Conservation (phyloP, 1,140 invertebrate genomes). For the Sinonovacula constricta region DNA sequence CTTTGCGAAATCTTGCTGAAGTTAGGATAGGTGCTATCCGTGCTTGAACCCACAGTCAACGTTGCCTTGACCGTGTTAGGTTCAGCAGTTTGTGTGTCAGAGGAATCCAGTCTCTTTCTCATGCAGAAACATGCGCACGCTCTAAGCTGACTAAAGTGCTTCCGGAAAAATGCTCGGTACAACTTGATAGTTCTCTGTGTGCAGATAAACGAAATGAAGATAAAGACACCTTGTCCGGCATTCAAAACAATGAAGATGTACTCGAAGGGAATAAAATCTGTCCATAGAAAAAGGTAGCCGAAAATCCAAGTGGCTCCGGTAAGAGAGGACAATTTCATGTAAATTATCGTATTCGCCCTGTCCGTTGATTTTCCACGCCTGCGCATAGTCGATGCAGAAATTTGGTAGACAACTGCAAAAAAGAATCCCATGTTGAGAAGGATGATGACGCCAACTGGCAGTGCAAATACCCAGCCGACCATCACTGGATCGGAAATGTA, state of each 20-base stretch:
- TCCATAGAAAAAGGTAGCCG: slow-evolving; percentile 57
- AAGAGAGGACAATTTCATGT: slow-evolving; percentile 61
- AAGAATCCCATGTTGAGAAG: slow-evolving; percentile 60
- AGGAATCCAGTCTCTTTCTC: neutral
- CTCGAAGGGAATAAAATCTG: slow-evolving; percentile 69
- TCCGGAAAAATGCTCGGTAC: slow-evolving; percentile 33
- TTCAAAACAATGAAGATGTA: slow-evolving; percentile 82
- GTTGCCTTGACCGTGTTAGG: slow-evolving; percentile 34
- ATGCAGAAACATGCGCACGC: slow-evolving; percentile 12
- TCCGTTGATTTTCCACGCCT: slow-evolving; percentile 41
- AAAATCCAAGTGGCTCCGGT: slow-evolving; percentile 62
- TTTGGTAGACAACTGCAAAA: slow-evolving; percentile 46
- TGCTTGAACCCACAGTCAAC: slow-evolving; percentile 7
- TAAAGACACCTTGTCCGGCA: slow-evolving; percentile 82
- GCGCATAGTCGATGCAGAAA: slow-evolving; percentile 50
- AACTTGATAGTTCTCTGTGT: slow-evolving; percentile 61
- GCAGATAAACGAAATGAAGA: slow-evolving; percentile 82
- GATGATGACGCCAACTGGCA: slow-evolving; percentile 57
- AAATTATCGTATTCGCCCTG: slow-evolving; percentile 51
- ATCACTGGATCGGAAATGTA: slow-evolving; percentile 53
- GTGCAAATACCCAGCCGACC: slow-evolving; percentile 54
- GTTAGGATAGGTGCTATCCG: neutral
- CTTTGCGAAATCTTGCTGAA: too few relatives aligned
- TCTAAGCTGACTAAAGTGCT: neutral
- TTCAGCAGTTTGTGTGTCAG: slow-evolving; percentile 16